Percentiles rank a stretch among this genome's conserved stretches.
These are phyloP conservation scores for Thinocorus orbignyianus DNA, from an alignment of 2,113 vertebrate species.

Conservation along the genomic window DNA sequence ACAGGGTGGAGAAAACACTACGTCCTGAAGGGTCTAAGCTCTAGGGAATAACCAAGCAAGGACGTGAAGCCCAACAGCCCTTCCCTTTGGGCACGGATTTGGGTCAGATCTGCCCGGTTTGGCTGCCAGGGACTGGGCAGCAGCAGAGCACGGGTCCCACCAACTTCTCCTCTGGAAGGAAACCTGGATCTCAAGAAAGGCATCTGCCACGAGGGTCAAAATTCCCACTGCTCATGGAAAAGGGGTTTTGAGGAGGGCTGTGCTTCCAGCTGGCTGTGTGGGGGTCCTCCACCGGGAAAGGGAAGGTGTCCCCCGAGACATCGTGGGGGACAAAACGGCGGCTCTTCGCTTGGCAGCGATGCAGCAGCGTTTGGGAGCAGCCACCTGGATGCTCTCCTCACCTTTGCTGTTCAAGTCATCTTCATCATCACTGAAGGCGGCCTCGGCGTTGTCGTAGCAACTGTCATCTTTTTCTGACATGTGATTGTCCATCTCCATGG, in stretches of 20 bases:
- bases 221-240: not conserved
- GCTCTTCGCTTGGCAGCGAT: not conserved
- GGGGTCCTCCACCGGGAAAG: not conserved
- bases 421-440: slow-evolving; percentile 92
- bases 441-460: slow-evolving; percentile 94
- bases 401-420: slow-evolving; percentile 92
- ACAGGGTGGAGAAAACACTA: accelerated
- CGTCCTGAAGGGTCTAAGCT: accelerated
- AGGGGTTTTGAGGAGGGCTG: not conserved
- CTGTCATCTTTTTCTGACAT: slow-evolving; percentile 92
- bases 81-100: not conserved
- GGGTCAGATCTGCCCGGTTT: accelerated
- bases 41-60: not conserved
- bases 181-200: not conserved
- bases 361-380: accelerated
- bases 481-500: slow-evolving; percentile 93
- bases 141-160: not conserved
- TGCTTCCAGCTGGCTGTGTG: not conserved
- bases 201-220: not conserved
- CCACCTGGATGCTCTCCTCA: slow-evolving; percentile 13
- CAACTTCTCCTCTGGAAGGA: no score
- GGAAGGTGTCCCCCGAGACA: not conserved
- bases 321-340: no score
- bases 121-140: not conserved
- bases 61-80: not conserved